Base-by-base conservation (phyloP, 2,113 vertebrate genomes). In the Gnathonemus longibarbis region DNA sequence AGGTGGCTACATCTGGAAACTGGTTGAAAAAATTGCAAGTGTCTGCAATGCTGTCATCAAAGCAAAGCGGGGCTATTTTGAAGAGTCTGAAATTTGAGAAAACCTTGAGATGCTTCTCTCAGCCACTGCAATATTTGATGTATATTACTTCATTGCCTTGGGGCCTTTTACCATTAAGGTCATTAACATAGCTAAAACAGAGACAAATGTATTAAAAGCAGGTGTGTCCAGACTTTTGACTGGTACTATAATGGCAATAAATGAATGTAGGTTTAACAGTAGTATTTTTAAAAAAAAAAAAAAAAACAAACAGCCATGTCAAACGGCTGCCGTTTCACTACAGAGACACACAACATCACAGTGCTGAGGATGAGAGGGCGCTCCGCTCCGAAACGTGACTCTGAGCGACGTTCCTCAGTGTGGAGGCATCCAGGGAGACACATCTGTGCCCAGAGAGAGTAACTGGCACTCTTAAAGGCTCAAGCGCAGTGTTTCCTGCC, bases 231-330 rank as follows among this genome's bases (percentile, higher is more conserved):
- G 62, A 13, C 27, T 70, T 70, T 31, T 70, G n/a, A 70, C 62
- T 31, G n/a, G 62, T 31, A 70, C 62, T 13, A 10, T 70, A 56
- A 70, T 1, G 62, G 27, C 62, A 66, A 15, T 52, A 31, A 58
- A 48, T 87, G 35, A 90, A 89, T 90, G 91, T 88, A 89, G 91
- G 91, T 92, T 93, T 93, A 62, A 62, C 56, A 62, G 21, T 62
- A 24, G 56, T 62, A 62, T n/a, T 62, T 7, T 56, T 21, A 17
- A 19, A 53, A 53, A 17, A 53, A 19, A 56, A 53, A 24, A 56
- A 35, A 49, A 11, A 49, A 49, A 49, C 0, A 87, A 93, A 4
- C 88, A 31, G 48, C 10, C 50, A 17, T 56, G 27, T 10, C 13
- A 52, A 87, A 50, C 17, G 4, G 31, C 15, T 56, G 86, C 19